Evolutionary conservation across 2,797 vertebrate species (phyloP).

Genomic region (Amblyraja radiata): DNA sequence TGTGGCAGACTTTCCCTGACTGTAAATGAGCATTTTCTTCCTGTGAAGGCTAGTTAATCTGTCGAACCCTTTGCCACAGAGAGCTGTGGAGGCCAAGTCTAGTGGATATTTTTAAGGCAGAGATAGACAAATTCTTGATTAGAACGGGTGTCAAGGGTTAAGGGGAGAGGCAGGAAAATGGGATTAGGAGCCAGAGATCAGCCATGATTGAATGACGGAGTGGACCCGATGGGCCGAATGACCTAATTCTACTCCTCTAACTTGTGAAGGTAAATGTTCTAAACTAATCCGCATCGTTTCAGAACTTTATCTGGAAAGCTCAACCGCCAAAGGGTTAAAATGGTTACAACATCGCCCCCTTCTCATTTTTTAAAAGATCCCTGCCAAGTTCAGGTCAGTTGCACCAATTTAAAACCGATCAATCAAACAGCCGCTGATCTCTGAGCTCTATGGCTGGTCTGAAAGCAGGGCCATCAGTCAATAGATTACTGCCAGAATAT

Average conservation of each 20-base stretch:
- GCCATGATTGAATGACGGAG: no score
- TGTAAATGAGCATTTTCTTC: neutral
- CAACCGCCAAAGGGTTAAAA: neutral
- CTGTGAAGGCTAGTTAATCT: neutral
- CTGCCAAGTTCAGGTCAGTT: constrained; percentile 35
- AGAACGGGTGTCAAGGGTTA: no score
- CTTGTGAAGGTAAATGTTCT: neutral
- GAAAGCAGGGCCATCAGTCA: constrained; percentile 28
- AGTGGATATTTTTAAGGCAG: no score
- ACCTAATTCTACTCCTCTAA: no score
- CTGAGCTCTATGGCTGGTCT: constrained; percentile 9
- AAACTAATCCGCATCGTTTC: neutral
- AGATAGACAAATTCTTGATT: no score
- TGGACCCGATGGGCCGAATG: no score
- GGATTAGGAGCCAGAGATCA: no score
- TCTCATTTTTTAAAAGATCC: neutral
- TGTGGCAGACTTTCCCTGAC: neutral
- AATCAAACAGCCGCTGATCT: constrained; percentile 27
- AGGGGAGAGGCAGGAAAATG: no score
- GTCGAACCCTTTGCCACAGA: no score
- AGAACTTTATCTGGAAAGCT: neutral
- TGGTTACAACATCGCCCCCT: neutral
- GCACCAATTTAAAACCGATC: constrained; percentile 34
- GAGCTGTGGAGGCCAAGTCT: no score
- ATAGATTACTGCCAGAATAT: constrained; percentile 35